A percentile compares a stretch with the other conserved stretches of the same genome.
Conservation (phyloP, 1,140 invertebrate species). For the Megalonaias nervosa region DNA sequence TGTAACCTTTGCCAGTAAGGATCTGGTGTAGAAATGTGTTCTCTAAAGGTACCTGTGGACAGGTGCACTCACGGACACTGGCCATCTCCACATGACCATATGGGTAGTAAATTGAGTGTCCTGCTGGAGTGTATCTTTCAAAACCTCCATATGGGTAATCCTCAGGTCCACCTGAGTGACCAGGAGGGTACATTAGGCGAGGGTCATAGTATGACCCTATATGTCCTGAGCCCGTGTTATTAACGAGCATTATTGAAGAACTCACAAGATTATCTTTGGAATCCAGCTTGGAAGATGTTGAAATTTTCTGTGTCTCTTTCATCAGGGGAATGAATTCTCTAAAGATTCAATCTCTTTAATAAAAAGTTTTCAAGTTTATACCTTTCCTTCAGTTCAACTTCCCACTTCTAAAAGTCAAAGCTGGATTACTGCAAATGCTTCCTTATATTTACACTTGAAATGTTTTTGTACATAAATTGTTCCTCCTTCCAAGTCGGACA, state of each 20-base stretch:
- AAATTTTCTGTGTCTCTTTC: no score
- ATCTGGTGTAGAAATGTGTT: constrained; percentile 53
- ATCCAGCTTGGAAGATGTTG: no score
- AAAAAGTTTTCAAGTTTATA: no score
- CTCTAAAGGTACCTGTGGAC: constrained; percentile 32
- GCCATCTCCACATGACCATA: constrained; percentile 15
- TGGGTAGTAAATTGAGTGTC: constrained; percentile 21
- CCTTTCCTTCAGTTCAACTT: no score
- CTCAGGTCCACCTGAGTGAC: background rate
- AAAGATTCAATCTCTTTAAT: no score
- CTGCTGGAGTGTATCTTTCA: constrained; percentile 1
- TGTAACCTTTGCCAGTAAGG: constrained; percentile 52
- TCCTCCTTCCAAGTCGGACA: no score
- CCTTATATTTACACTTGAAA: no score
- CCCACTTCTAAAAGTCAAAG: no score
- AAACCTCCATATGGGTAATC: constrained; percentile 14
- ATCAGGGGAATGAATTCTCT: no score
- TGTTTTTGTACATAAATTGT: no score
- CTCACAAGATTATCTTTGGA: constrained; percentile 21
- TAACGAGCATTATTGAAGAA: constrained; percentile 35
- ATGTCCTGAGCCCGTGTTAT: constrained; percentile 29
- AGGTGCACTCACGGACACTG: constrained; percentile 29
- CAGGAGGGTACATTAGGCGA: background rate
- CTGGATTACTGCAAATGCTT: no score
- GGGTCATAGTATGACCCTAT: constrained; percentile 15